Base-by-base conservation (phyloP, 2,888 invertebrate genomes). In the Acleris sparsana region DNA sequence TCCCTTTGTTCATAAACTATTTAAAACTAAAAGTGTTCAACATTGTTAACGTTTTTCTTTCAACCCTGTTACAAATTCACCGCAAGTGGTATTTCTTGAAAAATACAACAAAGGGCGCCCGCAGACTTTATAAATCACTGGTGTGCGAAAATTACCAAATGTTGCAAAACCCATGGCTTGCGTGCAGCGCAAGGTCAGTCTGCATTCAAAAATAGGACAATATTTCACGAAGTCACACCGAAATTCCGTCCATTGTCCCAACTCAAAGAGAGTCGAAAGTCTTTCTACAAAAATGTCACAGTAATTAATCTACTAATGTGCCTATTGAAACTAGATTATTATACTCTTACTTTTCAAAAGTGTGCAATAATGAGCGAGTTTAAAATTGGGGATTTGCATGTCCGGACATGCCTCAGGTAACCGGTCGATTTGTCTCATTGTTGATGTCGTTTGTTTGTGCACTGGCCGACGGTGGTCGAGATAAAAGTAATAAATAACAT, bases 341-440 rank as follows among this genome's bases (percentile, higher is more conserved):
- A 82, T 86, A 87, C 89, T 92, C 87, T 90, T 89, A 83, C 89
- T 92, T 80, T 81, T 80, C 75, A 16, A 82, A 80, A 74, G 76
- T 73, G 73, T 82, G 82, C 82, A 82, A 84, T 84, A 80, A 85
- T 82, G 84, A 83, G 57, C 58, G 75, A 81, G 82, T 80, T 80
- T 80, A 80, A 82, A 80, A 79, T 73, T 75, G 70, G 71, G 77
- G 79, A 87, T 89, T 89, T 86, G 88, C 90, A 87, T 87, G 73
- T 63, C 62, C 66, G 79, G 88, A 86, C 87, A 90, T 80, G 85
- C 89, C 88, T 79, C 82, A 78, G 76, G 85, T 90, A 91, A 92
- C 91, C 91, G 88, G 83, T 76, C 88, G 87, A 92, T 92, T 92
- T 92, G 92, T 92, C 91, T 92, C 88, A 86, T 89, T 89, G 88